A percentile compares a stretch with the other conserved stretches of the same genome.
Evolutionary conservation across 2,797 vertebrate genomes (phyloP).

Genomic region (Sebastolobus alascanus): DNA sequence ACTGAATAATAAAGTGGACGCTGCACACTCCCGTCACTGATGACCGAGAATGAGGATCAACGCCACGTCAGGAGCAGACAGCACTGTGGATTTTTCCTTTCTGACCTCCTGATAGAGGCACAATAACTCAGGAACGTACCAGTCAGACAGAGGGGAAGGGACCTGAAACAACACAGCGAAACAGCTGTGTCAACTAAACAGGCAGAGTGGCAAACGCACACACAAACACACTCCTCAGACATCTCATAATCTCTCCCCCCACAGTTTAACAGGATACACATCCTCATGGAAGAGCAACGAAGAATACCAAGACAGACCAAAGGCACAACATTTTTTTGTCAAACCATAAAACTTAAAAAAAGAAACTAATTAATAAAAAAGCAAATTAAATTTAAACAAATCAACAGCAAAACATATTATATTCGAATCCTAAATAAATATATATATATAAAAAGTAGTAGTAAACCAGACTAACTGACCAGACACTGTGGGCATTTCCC

Average conservation of each 20-base stretch:
- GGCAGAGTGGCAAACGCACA: conserved; percentile 7
- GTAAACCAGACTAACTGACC: background rate
- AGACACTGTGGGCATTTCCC: background rate
- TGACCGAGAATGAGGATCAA: background rate
- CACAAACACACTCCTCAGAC: conserved; percentile 14
- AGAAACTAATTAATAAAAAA: background rate
- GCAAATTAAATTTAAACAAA: fast-evolving
- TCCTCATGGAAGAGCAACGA: conserved; percentile 16
- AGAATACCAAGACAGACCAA: background rate
- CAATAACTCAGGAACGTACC: conserved; percentile 43
- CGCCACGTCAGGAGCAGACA: background rate
- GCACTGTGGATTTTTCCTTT: conserved; percentile 47
- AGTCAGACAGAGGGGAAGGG: conserved; percentile 56
- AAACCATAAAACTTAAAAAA: background rate
- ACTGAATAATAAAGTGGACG: background rate
- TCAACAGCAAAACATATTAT: no score
- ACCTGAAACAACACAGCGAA: conserved; percentile 72
- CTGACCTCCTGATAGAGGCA: conserved; percentile 38
- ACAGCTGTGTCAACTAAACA: conserved; percentile 79
- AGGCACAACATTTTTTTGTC: background rate
- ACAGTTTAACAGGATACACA: conserved; percentile 58
- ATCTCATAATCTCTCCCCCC: conserved; percentile 11
- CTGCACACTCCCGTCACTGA: background rate
- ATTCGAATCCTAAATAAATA: background rate
- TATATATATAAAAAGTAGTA: background rate